A percentile compares a stretch with the other conserved stretches of the same genome.
phyloP scores from a whole-genome alignment of 1,140 invertebrate species.

The Drosophila watanabei region DNA sequence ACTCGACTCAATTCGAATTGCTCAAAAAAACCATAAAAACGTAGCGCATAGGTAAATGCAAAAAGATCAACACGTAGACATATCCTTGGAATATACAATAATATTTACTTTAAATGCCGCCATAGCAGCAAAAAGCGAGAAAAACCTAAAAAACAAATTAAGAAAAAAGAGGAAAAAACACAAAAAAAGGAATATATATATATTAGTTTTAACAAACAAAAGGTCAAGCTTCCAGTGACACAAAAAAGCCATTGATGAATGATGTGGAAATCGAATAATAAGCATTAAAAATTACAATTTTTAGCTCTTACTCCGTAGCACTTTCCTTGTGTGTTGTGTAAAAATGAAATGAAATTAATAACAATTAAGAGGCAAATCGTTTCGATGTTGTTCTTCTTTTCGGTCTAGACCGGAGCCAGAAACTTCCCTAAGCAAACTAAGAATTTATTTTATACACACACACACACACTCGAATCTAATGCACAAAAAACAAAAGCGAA shows the following conservation, averaged over 20 bases:
- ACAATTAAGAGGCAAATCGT: conserved; percentile 55
- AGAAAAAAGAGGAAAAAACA: conserved; percentile 27
- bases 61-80: conserved; percentile 85
- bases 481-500: conserved; percentile 53
- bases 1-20: conserved; percentile 69
- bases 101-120: conserved; percentile 82
- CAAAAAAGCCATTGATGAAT: conserved; percentile 61
- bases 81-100: conserved; percentile 85
- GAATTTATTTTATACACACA: conserved; percentile 72
- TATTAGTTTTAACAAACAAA: conserved; percentile 72
- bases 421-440: conserved; percentile 77
- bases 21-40: conserved; percentile 62
- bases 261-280: conserved; percentile 75
- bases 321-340: conserved; percentile 81
- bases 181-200: conserved; percentile 44
- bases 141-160: conserved; percentile 20
- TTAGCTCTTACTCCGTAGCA: conserved; percentile 79
- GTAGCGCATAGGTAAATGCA: conserved; percentile 73
- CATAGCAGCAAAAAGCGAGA: conserved; percentile 64
- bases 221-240: conserved; percentile 80
- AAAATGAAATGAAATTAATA: conserved; percentile 44
- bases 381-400: conserved; percentile 70
- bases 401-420: conserved; percentile 55
- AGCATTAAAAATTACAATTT: conserved; percentile 76
- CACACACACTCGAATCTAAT: conserved; percentile 56